Evolutionary conservation across 2,888 invertebrate genomes (phyloP), one percentile per base, ranked within the genome.

Genomic region (Lasioglossum oenotherae): DNA sequence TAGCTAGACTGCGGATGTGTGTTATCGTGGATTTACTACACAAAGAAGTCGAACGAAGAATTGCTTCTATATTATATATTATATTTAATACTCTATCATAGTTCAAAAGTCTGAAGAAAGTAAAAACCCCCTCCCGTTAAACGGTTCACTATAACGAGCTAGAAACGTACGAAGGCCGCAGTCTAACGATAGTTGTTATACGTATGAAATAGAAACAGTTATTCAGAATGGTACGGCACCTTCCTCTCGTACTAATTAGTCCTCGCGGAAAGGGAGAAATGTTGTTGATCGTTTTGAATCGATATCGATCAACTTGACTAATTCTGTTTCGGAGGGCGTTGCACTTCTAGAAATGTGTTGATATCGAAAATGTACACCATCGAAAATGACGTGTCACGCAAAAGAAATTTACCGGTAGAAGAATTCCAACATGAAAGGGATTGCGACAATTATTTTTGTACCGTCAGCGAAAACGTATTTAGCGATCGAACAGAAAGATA

Each of bases 401-500:
- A 31, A 64, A 77, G 6, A 84, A 77, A 77, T 84, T 77, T 23
- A 60, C 53, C 8, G 16, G 16, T 14, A 84, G 10, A 77, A 64
- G 71, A 67, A 72, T 76, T 76, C 60, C 76, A 35, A 67, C 79
- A 79, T 35, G 72, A 38, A 79, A 31, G 72, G 60, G 46, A 84
- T 91, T 91, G 81, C 69, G 82, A 89, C 78, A 69, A 85, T 92
- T 92, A 92, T 92, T 92, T 92, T 92, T 91, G 75, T 92, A 92
- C 84, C 85, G 41, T 84, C 82, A 87, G 75, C 82, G 74, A 71
- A 85, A 72, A 85, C 80, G 64, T 85, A 83, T 84, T 81, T 84
- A 85, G 78, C 73, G 76, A 85, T 80, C 74, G 67, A 84, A 80
- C 80, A 74, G 76, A 82, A 78, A 74, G 74, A 71, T 83, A 74